A percentile compares a stretch with the other conserved stretches of the same genome.
These are phyloP conservation scores for Pollimyrus isidori DNA, from an alignment of 2,113 vertebrate species.

Conservation along the genomic window DNA sequence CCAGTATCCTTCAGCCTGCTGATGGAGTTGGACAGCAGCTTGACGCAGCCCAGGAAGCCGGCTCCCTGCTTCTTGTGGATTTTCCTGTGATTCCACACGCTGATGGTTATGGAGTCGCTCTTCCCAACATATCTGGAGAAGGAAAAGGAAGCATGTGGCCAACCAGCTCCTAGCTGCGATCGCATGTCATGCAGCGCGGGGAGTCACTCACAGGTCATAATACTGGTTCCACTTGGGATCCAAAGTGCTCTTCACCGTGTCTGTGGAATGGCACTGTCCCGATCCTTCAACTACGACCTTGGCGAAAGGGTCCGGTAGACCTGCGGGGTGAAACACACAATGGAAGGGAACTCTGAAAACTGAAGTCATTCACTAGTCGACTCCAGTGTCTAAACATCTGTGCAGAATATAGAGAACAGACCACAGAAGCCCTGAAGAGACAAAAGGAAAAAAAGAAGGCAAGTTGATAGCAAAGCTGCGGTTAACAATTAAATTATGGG, in stretches of 20 bases:
- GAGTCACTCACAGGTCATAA: slow-evolving; percentile 84
- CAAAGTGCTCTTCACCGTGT: slow-evolving; percentile 96
- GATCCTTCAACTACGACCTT: slow-evolving; percentile 95
- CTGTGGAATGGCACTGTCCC: slow-evolving; percentile 96
- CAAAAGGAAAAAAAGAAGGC: background rate
- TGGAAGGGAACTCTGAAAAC: background rate
- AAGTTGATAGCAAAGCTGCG: background rate
- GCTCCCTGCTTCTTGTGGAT: slow-evolving; percentile 97
- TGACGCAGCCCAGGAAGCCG: slow-evolving; percentile 91
- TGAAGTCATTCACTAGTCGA: background rate
- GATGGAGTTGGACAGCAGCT: slow-evolving; percentile 91
- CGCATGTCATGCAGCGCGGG: background rate
- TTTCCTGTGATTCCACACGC: slow-evolving; percentile 98
- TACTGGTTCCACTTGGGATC: slow-evolving; percentile 99
- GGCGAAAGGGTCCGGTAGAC: slow-evolving; percentile 91
- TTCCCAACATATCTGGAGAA: slow-evolving; percentile 83
- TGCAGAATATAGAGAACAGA: background rate
- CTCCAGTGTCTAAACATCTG: background rate
- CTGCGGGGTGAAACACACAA: slow-evolving; percentile 50
- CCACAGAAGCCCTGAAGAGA: background rate
- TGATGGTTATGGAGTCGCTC: slow-evolving; percentile 95
- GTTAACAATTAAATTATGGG: background rate
- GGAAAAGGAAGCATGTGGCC: background rate
- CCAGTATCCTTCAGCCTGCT: slow-evolving; percentile 95
- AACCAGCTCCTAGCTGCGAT: background rate